A percentile compares a stretch with the other conserved stretches of the same genome.
These are phyloP conservation scores for Euura lappo DNA, from an alignment of 1,140 invertebrate genomes.

Conservation along the genomic window DNA sequence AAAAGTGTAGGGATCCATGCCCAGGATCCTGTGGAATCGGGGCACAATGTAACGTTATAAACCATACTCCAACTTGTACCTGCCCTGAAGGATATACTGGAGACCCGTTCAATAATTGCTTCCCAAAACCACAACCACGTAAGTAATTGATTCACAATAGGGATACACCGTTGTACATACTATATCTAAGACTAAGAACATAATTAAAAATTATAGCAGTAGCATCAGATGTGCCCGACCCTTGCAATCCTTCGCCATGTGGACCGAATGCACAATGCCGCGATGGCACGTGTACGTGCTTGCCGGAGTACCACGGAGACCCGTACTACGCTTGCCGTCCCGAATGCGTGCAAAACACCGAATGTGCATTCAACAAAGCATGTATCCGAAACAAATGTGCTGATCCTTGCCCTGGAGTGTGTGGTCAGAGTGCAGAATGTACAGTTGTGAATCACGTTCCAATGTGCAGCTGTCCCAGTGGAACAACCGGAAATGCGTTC, in stretches of 20 bases:
- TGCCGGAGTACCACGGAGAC: conserved; percentile 70
- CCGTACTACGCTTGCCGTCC: conserved; percentile 68
- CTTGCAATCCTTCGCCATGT: conserved; percentile 69
- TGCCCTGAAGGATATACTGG: conserved; percentile 73
- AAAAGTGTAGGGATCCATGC: conserved; percentile 75
- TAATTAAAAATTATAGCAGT: conserved; percentile 20
- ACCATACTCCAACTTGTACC: conserved; percentile 70
- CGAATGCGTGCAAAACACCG: conserved; percentile 75
- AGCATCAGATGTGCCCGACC: conserved; percentile 43
- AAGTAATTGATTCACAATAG: conserved; percentile 34
- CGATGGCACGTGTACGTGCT: conserved; percentile 68
- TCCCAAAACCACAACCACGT: conserved; percentile 56
- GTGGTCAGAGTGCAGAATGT: conserved; percentile 76
- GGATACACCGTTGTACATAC: too few relatives aligned
- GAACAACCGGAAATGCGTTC: conserved; percentile 75
- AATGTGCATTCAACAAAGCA: conserved; percentile 74
- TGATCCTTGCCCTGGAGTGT: conserved; percentile 74
- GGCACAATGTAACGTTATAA: conserved; percentile 68
- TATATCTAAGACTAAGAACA: too few relatives aligned
- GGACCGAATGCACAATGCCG: conserved; percentile 68
- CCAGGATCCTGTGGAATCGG: conserved; percentile 74
- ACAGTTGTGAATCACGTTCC: conserved; percentile 77
- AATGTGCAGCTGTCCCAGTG: conserved; percentile 72
- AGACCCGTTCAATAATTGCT: conserved; percentile 73
- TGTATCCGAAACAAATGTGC: conserved; percentile 74